Evolutionary conservation across 2,888 invertebrate species (phyloP).

Genomic region (Diplazon laetatorius): DNA sequence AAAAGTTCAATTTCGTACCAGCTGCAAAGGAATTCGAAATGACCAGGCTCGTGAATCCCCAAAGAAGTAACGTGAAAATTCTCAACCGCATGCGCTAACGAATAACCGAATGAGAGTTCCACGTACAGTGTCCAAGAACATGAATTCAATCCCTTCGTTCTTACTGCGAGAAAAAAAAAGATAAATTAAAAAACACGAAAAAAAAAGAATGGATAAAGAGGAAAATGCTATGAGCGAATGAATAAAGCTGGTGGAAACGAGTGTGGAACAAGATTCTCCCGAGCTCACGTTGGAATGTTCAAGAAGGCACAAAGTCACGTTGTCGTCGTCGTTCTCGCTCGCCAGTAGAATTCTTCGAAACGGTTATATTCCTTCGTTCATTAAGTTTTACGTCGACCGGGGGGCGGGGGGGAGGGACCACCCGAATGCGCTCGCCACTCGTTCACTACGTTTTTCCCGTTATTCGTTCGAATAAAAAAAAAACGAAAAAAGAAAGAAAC

Average conservation of each 20-base stretch:
- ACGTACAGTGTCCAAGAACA: constrained; percentile 71
- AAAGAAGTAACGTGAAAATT: constrained; percentile 10
- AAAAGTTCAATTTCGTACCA: background rate
- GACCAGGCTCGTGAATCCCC: constrained; percentile 30
- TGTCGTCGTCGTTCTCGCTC: constrained; percentile 8
- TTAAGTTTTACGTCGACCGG: constrained; percentile 72
- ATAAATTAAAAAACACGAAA: constrained; percentile 3
- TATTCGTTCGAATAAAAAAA: no score
- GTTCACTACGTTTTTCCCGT: constrained; percentile 38
- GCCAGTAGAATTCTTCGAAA: constrained; percentile 69
- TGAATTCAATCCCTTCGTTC: constrained; percentile 73
- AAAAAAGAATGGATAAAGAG: constrained; percentile 8
- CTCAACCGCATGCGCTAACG: constrained; percentile 32
- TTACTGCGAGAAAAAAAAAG: constrained; percentile 8
- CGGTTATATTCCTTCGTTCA: constrained; percentile 71
- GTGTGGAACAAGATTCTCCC: constrained; percentile 45
- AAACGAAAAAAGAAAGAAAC: constrained; percentile 20
- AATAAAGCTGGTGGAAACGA: constrained; percentile 3
- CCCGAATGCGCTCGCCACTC: constrained; percentile 61
- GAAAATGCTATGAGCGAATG: constrained; percentile 1
- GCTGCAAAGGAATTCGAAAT: constrained; percentile 45
- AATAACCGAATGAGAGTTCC: constrained; percentile 43
- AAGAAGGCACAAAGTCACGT: constrained; percentile 40
- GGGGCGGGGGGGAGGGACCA: no score
- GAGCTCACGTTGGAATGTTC: constrained; percentile 22